These are phyloP conservation scores for Melanotaenia nigrans DNA, from an alignment of 2,797 vertebrate species.

Conservation along the genomic window DNA sequence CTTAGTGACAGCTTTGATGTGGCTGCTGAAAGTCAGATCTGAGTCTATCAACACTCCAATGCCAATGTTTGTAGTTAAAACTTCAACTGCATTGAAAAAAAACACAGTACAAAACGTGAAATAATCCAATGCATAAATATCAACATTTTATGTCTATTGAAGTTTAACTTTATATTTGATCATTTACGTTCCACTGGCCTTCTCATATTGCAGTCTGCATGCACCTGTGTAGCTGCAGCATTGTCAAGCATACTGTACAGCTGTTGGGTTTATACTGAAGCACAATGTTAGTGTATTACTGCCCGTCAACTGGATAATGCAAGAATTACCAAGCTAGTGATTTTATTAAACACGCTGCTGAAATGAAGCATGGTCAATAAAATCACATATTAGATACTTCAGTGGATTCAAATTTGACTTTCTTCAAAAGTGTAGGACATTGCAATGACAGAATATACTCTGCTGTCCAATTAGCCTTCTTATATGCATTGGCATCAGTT, in stretches of 20 bases:
- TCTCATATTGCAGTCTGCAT: background rate
- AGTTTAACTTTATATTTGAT: background rate
- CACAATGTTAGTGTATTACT: background rate
- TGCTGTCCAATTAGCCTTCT: background rate
- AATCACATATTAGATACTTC: background rate
- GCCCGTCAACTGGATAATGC: background rate
- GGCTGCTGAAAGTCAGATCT: no score
- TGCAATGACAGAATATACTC: no score
- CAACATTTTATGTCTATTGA: background rate
- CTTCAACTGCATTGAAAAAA: background rate
- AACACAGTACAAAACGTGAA: background rate
- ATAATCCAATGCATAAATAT: background rate
- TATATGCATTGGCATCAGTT: background rate
- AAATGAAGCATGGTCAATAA: background rate
- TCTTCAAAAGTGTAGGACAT: background rate
- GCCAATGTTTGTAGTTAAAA: background rate
- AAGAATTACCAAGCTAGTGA: background rate
- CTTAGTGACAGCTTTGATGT: no score
- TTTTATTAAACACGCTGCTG: background rate
- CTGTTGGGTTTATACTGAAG: slow-evolving; percentile 1
- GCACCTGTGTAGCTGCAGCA: background rate
- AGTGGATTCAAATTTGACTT: background rate
- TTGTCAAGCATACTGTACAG: background rate
- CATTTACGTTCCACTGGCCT: background rate
- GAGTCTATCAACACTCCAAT: background rate